These are phyloP conservation scores for Sinocyclocheilus grahami DNA, from an alignment of 2,113 vertebrate genomes.

Conservation along the genomic window DNA sequence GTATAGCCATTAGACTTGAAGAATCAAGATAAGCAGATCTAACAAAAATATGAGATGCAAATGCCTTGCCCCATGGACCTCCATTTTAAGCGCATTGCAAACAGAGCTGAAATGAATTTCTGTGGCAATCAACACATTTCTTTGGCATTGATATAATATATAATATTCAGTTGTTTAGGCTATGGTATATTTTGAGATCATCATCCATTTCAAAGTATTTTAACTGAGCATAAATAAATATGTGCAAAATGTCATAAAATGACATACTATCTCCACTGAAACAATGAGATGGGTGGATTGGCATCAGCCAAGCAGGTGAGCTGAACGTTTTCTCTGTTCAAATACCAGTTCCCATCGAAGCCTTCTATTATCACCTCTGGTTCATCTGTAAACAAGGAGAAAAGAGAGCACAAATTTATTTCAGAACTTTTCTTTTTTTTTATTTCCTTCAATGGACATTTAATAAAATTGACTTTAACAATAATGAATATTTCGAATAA, in stretches of 20 bases:
- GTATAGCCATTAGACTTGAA: background rate
- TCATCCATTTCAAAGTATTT: background rate
- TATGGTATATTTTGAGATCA: background rate
- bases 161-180: background rate
- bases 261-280: conserved; percentile 93
- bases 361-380: conserved; percentile 91
- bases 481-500: background rate
- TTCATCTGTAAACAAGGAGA: conserved; percentile 78
- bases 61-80: background rate
- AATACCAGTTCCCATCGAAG: conserved; percentile 95
- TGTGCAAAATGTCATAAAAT: background rate
- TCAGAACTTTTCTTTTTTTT: background rate
- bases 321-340: conserved; percentile 89
- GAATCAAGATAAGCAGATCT: background rate
- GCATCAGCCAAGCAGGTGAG: conserved; percentile 90
- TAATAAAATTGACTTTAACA: background rate
- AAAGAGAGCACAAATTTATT: background rate
- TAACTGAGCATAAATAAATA: background rate
- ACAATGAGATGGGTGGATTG: conserved; percentile 89
- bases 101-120: background rate
- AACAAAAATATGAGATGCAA: background rate
- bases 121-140: background rate
- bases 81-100: background rate
- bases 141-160: background rate
- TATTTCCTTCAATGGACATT: background rate